phyloP scores from a whole-genome alignment of 2,113 vertebrate species.

The Australoheros scitulus region DNA sequence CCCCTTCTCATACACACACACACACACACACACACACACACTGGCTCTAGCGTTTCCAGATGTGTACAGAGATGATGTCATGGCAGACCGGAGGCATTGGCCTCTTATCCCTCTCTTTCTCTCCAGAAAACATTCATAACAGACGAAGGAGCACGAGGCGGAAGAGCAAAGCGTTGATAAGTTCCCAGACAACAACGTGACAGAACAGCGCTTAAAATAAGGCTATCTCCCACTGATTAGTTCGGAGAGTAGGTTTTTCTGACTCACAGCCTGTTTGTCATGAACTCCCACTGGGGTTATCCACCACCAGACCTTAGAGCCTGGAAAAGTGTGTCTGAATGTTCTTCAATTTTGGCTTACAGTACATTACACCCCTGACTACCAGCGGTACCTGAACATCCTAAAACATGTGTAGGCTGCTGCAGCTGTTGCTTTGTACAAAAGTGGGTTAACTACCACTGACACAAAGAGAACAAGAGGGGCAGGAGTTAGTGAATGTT shows the following conservation, averaged over 20 bases:
- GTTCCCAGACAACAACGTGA: slow-evolving; percentile 54
- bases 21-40: slow-evolving; percentile 45
- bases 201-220: not conserved
- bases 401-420: slow-evolving; percentile 42
- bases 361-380: slow-evolving; percentile 20
- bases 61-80: slow-evolving; percentile 80
- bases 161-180: slow-evolving; percentile 54
- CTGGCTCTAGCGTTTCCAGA: slow-evolving; percentile 75
- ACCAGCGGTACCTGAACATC: slow-evolving; percentile 68
- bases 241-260: slow-evolving; percentile 18
- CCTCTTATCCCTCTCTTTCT: slow-evolving; percentile 47
- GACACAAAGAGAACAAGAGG: slow-evolving; percentile 17
- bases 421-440: slow-evolving; percentile 54
- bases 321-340: not conserved
- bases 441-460: slow-evolving; percentile 44
- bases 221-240: slow-evolving; percentile 48
- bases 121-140: slow-evolving; percentile 65
- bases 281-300: slow-evolving; percentile 13
- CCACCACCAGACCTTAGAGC: slow-evolving; percentile 9
- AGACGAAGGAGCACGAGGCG: slow-evolving; percentile 49
- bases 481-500: slow-evolving; percentile 67
- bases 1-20: slow-evolving; percentile 20
- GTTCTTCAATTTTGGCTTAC: not conserved
- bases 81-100: slow-evolving; percentile 72
- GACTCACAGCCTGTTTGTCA: slow-evolving; percentile 53